These are phyloP conservation scores for Eidolon helvum DNA, from an alignment of 2,113 vertebrate genomes.

Conservation along the genomic window DNA sequence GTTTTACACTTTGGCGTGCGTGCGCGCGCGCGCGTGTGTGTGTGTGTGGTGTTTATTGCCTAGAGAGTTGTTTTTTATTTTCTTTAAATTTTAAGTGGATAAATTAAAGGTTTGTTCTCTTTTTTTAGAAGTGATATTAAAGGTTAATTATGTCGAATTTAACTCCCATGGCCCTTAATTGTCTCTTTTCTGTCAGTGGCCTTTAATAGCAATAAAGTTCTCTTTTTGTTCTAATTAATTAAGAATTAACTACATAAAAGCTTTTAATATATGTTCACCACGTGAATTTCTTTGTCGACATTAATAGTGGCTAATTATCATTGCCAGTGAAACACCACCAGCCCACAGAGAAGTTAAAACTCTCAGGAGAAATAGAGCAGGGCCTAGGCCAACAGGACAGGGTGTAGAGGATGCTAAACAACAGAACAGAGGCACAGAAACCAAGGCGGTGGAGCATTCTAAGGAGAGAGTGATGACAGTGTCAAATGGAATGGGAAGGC, in stretches of 20 bases:
- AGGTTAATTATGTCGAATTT: conserved; percentile 45
- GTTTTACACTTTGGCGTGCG: neutral
- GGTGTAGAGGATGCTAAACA: rapidly evolving
- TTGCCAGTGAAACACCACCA: neutral
- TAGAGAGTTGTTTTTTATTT: neutral
- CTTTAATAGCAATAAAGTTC: conserved; percentile 21
- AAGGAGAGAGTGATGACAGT: neutral
- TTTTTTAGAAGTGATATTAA: neutral
- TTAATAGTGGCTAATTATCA: neutral
- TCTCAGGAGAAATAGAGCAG: neutral
- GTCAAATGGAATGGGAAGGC: neutral
- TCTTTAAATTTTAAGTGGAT: conserved; percentile 32
- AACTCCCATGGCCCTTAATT: neutral
- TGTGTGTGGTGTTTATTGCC: neutral
- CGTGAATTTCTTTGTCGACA: neutral
- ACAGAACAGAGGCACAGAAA: neutral
- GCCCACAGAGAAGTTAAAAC: neutral
- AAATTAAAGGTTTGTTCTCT: conserved; percentile 1
- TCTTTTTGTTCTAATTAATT: conserved; percentile 46
- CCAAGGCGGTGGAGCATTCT: neutral
- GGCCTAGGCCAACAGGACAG: too few relatives aligned
- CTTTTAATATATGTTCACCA: neutral
- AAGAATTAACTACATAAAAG: conserved; percentile 9
- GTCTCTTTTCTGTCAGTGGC: neutral
- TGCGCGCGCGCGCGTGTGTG: neutral